Base-by-base conservation (phyloP, 1,140 invertebrate species). In the Aphaenogaster rudis region DNA sequence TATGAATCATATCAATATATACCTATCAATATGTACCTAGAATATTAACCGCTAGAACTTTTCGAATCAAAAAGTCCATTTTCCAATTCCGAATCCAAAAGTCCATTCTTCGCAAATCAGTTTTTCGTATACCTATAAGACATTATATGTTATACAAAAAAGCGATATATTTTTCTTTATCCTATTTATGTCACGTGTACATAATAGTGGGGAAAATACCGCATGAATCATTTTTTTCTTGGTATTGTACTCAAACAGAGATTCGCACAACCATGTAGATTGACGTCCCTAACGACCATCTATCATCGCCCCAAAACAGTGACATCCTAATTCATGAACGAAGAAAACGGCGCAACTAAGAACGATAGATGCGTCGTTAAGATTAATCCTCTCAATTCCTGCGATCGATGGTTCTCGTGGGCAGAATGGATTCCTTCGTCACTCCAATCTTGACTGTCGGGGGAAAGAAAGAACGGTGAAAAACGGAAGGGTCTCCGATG, bases 371-470 rank as follows among this genome's bases (percentile, higher is more conserved):
- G 77, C 88, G 69, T 88, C 85, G 74, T 91, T 91, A 89, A 92
- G 91, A 92, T 89, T 89, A 91, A 91, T 79, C 86, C 88, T 84
- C 90, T 89, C 89, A 92, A 92, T 92, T 91, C 90, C 72, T 66
- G 76, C 76, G 69, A 66, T 84, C 86, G 63, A 74, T 88, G 52
- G 86, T 74, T 82, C 61, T 91, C 59, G 69, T 59, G 78, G 78
- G 63, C 64, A 79, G 71, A 77, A 63, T 69, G 76, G 72, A 82
- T 66, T 87, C 59, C 84, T 84, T 90, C 88, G 88, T 88, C 90
- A 87, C 87, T 82, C 61, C 57, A 90, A 91, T 90, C 89, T 90
- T 77, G 71, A 82, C 82, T 77, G 86, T 80, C 76, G 71, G 17
- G 52, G 59, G 42, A 74, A 81, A 86, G 81, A 67, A 64, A 78